phyloP scores from a whole-genome alignment of 2,888 invertebrate genomes.

The Epirrhoe tristata region DNA sequence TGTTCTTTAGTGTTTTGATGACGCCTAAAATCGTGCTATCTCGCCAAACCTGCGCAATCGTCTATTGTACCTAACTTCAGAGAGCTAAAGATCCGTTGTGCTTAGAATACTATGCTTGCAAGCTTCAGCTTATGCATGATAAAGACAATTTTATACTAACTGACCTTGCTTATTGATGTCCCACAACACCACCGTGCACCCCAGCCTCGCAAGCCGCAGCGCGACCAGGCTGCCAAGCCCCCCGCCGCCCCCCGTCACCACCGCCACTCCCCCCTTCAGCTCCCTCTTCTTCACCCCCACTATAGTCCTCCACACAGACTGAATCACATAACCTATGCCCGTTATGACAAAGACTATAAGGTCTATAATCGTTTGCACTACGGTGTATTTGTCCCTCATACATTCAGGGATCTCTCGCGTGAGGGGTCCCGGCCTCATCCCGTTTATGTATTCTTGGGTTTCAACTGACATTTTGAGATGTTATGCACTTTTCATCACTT shows the following conservation, averaged over 20 bases:
- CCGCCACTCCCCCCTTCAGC: slow-evolving; percentile 90
- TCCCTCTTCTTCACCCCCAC: slow-evolving; percentile 88
- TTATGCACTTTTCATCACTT: slow-evolving; percentile 59
- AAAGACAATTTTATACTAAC: slow-evolving; percentile 40
- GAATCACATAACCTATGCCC: slow-evolving; percentile 77
- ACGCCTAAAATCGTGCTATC: too few relatives aligned
- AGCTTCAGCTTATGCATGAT: background rate
- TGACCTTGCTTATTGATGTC: slow-evolving; percentile 94
- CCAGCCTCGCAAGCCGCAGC: slow-evolving; percentile 89
- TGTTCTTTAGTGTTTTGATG: too few relatives aligned
- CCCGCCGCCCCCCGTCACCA: slow-evolving; percentile 96
- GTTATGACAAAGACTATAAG: slow-evolving; percentile 83
- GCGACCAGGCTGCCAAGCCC: slow-evolving; percentile 93
- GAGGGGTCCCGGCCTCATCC: slow-evolving; percentile 74
- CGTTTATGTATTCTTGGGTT: slow-evolving; percentile 76
- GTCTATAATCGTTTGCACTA: slow-evolving; percentile 84
- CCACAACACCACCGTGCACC: slow-evolving; percentile 94
- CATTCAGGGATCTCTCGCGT: slow-evolving; percentile 80
- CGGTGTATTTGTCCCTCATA: slow-evolving; percentile 79
- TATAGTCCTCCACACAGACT: slow-evolving; percentile 86
- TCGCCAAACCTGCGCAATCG: too few relatives aligned
- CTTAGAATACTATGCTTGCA: too few relatives aligned
- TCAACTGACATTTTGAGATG: slow-evolving; percentile 65
- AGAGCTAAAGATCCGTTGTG: too few relatives aligned
- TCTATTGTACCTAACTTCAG: too few relatives aligned